Conservation (phyloP, 1,140 invertebrate species). For the Eumaeus atala region DNA sequence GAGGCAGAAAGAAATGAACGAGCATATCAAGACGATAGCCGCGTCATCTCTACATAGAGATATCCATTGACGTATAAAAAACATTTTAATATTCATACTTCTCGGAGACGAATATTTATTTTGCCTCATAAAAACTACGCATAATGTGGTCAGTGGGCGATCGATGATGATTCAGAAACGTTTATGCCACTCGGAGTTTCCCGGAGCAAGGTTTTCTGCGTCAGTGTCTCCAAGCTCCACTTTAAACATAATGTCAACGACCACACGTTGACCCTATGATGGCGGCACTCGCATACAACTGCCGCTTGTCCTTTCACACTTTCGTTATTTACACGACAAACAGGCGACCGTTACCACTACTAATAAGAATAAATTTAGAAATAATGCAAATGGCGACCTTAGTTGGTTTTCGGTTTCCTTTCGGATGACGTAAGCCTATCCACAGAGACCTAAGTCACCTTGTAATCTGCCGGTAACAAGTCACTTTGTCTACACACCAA, state of each 20-base stretch:
- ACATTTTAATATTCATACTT: constrained; percentile 1
- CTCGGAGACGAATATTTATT: not conserved
- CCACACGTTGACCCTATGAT: constrained; percentile 23
- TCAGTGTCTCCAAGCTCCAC: constrained; percentile 1
- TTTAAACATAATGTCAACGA: constrained; percentile 26
- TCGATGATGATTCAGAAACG: constrained; percentile 7
- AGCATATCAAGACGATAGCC: too few relatives aligned
- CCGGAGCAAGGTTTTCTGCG: constrained; percentile 1
- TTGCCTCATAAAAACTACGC: not conserved
- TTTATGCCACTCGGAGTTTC: constrained; percentile 18
- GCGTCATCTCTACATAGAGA: too few relatives aligned
- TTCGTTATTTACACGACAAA: constrained; percentile 17
- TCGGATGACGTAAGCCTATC: constrained; percentile 48
- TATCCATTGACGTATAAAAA: not conserved
- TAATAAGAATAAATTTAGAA: constrained; percentile 7
- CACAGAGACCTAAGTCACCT: constrained; percentile 34
- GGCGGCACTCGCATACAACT: constrained; percentile 13
- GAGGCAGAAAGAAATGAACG: too few relatives aligned
- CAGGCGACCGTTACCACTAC: constrained; percentile 20
- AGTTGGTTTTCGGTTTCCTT: constrained; percentile 39
- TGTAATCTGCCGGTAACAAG: constrained; percentile 17
- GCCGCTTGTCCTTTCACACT: constrained; percentile 16
- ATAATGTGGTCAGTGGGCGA: constrained; percentile 4
- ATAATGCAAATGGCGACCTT: constrained; percentile 28
- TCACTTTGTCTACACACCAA: not conserved